Base-by-base conservation (phyloP, 2,797 vertebrate species). In the Acrossocheilus wenchowensis region DNA sequence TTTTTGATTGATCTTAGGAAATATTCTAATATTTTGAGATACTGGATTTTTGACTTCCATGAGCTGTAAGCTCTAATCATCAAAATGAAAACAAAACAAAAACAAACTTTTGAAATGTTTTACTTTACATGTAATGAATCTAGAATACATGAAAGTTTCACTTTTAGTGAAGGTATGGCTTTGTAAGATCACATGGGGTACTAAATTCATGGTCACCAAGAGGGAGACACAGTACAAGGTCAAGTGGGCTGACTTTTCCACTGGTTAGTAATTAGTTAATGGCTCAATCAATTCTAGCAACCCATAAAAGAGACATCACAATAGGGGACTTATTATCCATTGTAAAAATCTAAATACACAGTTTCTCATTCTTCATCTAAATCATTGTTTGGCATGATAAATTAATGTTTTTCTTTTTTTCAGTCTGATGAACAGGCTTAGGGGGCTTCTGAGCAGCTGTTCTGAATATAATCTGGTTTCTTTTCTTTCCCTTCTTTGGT, bases 221-320 rank as follows among this genome's bases (percentile, higher is more conserved):
- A 89, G 81, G 64, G 87, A 92, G 92, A 94, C 50, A 50, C 72
- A 48, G n/a, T 50, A 30, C n/a, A 92, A 89, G 91, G 87, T 82
- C 81, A 92, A 83, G 89, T 92, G 91, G 90, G 92, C 78, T 88
- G 90, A 90, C n/a, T 90, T 93, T 66, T 92, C 87, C 89, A 90
- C 83, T 89, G 72, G 89, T 88, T 77, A 81, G 89, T 93, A 94
- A 94, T 95, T 93, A 92, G 93, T 92, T 94, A 95, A 94, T 94
- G 91, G 92, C 87, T 93, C 89, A 77, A 89, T 93, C 93, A 94
- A 94, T 94, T 92, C 92, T 89, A 85, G 88, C 85, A 92, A 90
- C 89, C 84, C 85, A 84, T 6, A 57, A 41, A 39, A 60, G 36
- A 39, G 7, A 14, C 52, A 41, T 41, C 17, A 83, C 72, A 82